phyloP scores from a whole-genome alignment of 2,888 invertebrate species.

The Tachystola acroxantha region DNA sequence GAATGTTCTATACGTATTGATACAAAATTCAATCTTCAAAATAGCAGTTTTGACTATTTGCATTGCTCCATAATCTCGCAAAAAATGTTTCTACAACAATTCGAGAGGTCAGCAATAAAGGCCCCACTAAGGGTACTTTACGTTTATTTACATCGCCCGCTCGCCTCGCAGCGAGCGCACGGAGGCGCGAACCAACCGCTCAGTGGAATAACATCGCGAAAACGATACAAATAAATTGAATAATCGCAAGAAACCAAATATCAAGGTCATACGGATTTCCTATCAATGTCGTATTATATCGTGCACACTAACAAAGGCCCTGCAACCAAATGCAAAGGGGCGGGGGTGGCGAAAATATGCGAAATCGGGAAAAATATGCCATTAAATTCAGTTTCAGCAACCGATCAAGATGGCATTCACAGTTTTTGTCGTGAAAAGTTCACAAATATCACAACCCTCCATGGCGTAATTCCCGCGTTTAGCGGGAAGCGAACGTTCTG shows the following conservation, averaged over 20 bases:
- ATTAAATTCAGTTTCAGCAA: conserved; percentile 72
- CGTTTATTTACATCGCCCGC: conserved; percentile 74
- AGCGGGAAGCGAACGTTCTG: conserved; percentile 78
- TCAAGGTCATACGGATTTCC: conserved; percentile 78
- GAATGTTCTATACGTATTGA: conserved; percentile 20
- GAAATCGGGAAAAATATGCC: conserved; percentile 62
- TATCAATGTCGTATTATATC: conserved; percentile 76
- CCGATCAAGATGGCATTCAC: conserved; percentile 69
- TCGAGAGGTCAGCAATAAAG: conserved; percentile 59
- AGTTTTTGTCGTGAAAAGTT: conserved; percentile 63
- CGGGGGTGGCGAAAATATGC: conserved; percentile 74
- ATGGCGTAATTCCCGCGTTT: conserved; percentile 79
- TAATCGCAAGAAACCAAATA: conserved; percentile 72
- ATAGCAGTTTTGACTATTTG: conserved; percentile 11
- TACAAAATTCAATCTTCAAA: conserved; percentile 6
- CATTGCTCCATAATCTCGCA: conserved; percentile 23
- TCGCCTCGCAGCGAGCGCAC: conserved; percentile 51
- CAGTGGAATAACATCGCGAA: conserved; percentile 62
- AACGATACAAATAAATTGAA: conserved; percentile 59
- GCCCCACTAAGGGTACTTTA: conserved; percentile 47
- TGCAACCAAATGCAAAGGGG: conserved; percentile 77
- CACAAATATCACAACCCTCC: conserved; percentile 70
- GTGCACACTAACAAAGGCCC: conserved; percentile 78
- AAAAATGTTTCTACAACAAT: conserved; percentile 31
- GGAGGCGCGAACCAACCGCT: conserved; percentile 52